phyloP scores from a whole-genome alignment of 1,140 invertebrate species.

The Tyrophagus putrescentiae region DNA sequence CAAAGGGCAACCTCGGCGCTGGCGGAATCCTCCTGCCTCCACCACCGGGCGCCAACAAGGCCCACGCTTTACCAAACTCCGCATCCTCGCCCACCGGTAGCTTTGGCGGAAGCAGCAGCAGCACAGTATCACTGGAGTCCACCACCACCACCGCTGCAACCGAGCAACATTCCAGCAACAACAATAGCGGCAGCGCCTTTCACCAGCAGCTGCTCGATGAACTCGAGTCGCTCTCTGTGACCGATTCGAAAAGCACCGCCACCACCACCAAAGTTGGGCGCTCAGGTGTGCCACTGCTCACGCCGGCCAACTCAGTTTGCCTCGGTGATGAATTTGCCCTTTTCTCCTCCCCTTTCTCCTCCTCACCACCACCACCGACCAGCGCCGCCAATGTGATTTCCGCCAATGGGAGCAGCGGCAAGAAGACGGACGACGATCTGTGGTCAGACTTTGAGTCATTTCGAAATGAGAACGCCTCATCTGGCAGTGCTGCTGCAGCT shows the following conservation, averaged over 20 bases:
- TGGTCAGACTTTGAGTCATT: conserved; percentile 16
- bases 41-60: conserved; percentile 59
- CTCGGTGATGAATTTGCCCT: background rate
- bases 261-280: background rate
- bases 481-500: background rate
- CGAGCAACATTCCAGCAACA: background rate
- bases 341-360: too few species aligned
- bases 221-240: background rate
- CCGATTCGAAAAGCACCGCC: background rate
- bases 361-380: background rate
- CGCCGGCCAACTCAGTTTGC: background rate
- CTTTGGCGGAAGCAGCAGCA: background rate
- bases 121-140: background rate
- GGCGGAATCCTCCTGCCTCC: conserved; percentile 54
- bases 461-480: conserved; percentile 3
- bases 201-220: background rate
- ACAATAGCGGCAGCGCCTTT: background rate
- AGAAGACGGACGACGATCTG: conserved; percentile 10
- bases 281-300: background rate
- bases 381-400: background rate
- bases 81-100: background rate
- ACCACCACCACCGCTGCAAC: background rate
- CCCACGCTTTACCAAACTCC: background rate
- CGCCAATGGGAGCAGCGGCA: background rate
- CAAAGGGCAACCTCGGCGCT: conserved; percentile 44